Evolutionary conservation across 64 coral and sea anemone species (phyloP), one percentile per base, ranked within the genome.

Genomic region (Actinia equina): DNA sequence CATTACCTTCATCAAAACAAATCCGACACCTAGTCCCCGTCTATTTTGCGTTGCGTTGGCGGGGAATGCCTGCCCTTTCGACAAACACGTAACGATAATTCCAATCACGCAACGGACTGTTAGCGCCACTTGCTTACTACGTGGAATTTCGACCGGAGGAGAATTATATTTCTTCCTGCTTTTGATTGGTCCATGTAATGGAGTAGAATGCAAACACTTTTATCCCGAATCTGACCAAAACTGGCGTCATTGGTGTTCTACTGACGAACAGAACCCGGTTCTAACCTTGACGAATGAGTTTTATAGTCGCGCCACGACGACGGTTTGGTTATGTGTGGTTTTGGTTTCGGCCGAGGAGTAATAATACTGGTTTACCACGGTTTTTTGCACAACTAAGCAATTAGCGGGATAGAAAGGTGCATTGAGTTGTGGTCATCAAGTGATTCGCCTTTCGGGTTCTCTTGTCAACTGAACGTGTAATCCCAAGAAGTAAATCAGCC

Each of bases 261-360:
- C 71, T 86, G 90, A 86, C 80, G 85, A 88, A 49, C 51, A 79
- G 61, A 89, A 87, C 88, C 58, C 57, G 53, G 63, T 84, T 84
- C 42, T 83, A 52, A 53, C 88, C 88, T 97, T 91, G 93, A 95
- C 92, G 94, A 95, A 97, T 97, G 94, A 97, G 89, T 90, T 64
- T 80, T n/a, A 97, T 90, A 90, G 91, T n/a, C 91, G 85, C 91
- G 94, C 94, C 94, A 97, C 94, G 94, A 97, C 91, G 84, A 97
- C 94, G 92, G 88, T 93, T 89, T 90, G 93, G 89, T 90, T 93
- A 92, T n/a, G 91, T 85, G 88, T 96, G 93, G 94, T 97, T 97
- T 97, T 93, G 94, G 91, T 90, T 82, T 53, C 57, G 76, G 52
- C 11, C 54, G 83, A 46, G 19, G 86, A 44, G 41, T 55, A 43